A percentile compares a stretch with the other conserved stretches of the same genome.
Evolutionary conservation across 1,140 invertebrate species (phyloP).

Genomic region (Mactra quadrangularis): DNA sequence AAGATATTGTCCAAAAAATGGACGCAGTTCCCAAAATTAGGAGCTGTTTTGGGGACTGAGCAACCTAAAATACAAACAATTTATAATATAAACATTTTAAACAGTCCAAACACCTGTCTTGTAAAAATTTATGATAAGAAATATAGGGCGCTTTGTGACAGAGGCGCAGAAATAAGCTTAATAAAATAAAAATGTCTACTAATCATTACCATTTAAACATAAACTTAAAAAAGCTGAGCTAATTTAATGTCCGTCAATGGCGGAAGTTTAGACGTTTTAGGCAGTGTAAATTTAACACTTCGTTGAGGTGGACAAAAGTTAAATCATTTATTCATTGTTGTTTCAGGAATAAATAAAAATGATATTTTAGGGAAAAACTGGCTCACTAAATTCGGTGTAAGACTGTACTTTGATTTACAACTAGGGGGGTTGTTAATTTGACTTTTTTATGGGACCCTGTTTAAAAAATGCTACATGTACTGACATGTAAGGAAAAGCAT

Average conservation of each 20-base stretch:
- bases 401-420: constrained; percentile 34
- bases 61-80: background rate
- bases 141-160: background rate
- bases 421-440: too few species aligned
- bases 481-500: too few species aligned
- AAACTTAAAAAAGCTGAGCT: background rate
- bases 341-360: constrained; percentile 39
- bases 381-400: background rate
- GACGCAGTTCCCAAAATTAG: too few species aligned
- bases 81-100: background rate
- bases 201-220: too few species aligned
- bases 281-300: constrained; percentile 12
- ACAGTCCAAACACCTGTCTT: background rate
- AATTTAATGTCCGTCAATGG: constrained; percentile 26
- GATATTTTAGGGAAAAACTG: constrained; percentile 38
- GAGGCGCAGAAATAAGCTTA: background rate
- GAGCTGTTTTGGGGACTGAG: too few species aligned
- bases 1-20: background rate
- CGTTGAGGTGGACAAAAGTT: constrained; percentile 13
- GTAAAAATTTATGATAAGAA: constrained; percentile 5
- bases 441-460: too few species aligned
- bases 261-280: constrained; percentile 9
- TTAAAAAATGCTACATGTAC: too few species aligned
- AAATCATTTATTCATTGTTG: constrained; percentile 17
- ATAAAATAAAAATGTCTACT: background rate